phyloP scores from a whole-genome alignment of 2,113 vertebrate species.

The Halichoerus grypus region DNA sequence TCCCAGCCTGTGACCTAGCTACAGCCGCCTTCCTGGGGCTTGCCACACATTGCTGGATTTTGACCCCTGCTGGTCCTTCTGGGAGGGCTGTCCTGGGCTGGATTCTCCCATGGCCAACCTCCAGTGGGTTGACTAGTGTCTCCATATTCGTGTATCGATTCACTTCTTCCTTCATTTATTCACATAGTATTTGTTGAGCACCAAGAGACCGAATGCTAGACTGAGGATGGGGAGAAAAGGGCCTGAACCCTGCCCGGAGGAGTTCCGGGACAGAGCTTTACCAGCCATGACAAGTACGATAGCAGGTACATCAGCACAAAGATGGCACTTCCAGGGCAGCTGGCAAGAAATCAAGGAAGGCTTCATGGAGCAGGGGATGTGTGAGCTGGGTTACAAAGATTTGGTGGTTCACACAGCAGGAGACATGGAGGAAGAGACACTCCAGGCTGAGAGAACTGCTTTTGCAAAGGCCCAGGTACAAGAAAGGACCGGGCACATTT shows the following conservation, averaged over 20 bases:
- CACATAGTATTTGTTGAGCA: background rate
- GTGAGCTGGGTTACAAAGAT: background rate
- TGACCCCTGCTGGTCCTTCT: background rate
- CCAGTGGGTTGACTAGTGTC: background rate
- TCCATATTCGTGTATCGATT: background rate
- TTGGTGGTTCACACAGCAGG: background rate
- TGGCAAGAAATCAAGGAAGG: background rate
- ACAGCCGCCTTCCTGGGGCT: too few relatives aligned
- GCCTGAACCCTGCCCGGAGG: background rate
- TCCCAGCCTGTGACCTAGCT: background rate
- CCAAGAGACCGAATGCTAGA: background rate
- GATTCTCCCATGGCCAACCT: background rate
- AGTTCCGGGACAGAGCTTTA: background rate
- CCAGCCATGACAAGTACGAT: fast-evolving
- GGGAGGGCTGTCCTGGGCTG: background rate
- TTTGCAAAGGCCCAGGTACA: background rate
- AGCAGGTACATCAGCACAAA: background rate
- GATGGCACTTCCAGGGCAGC: background rate
- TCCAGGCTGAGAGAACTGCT: background rate
- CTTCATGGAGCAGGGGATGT: background rate
- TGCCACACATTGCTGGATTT: background rate
- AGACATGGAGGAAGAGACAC: background rate
- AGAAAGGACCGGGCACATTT: background rate
- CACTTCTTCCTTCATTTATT: background rate
- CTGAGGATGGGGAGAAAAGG: background rate